phyloP scores from a whole-genome alignment of 1,140 invertebrate species.

The Drosophila kurseongensis region DNA sequence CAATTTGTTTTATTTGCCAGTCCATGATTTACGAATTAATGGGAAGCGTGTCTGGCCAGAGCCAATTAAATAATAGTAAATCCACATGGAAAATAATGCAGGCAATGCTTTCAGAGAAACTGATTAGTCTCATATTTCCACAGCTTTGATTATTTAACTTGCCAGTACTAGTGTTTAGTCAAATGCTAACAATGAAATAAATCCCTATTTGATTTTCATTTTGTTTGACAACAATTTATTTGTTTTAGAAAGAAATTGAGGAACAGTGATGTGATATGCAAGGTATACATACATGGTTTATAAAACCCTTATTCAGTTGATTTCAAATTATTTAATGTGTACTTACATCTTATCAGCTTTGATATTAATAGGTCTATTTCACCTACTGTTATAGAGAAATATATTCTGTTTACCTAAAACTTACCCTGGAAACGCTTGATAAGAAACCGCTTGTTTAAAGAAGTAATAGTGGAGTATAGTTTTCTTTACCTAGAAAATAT shows the following conservation, averaged over 20 bases:
- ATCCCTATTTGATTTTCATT: slow-evolving; percentile 4
- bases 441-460: not conserved
- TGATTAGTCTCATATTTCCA: slow-evolving; percentile 31
- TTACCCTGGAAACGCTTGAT: not conserved
- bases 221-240: not conserved
- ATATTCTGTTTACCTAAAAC: not conserved
- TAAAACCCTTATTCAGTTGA: too few relatives aligned
- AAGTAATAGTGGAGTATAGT: not conserved
- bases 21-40: slow-evolving; percentile 17
- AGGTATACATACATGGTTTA: too few relatives aligned
- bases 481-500: slow-evolving; percentile 9
- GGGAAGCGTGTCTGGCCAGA: slow-evolving; percentile 19
- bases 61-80: slow-evolving; percentile 35
- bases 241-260: not conserved
- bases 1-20: slow-evolving; percentile 44
- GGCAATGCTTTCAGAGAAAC: slow-evolving; percentile 15
- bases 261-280: too few relatives aligned
- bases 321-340: too few relatives aligned
- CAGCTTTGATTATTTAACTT: slow-evolving; percentile 19
- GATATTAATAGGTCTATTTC: not conserved
- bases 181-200: slow-evolving; percentile 5
- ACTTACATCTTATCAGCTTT: not conserved
- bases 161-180: slow-evolving; percentile 3
- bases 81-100: slow-evolving; percentile 7
- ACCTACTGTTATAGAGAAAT: not conserved